Evolutionary conservation across 2,113 vertebrate species (phyloP).

Genomic region (Poicephalus gulielmi): DNA sequence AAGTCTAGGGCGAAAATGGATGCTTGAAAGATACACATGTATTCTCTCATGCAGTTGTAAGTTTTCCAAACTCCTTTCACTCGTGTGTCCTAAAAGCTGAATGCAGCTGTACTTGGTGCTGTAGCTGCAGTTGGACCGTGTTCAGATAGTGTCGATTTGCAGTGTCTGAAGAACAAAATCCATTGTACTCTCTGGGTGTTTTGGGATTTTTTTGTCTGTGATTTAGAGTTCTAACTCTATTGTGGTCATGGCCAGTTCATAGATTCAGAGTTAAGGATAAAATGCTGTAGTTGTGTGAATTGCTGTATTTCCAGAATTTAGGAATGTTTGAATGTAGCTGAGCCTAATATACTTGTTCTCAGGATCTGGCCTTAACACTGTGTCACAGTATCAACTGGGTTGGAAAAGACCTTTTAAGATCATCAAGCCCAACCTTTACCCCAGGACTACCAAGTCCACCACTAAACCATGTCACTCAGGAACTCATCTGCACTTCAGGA

Average conservation of each 20-base stretch:
- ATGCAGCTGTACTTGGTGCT: background rate
- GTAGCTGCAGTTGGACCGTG: background rate
- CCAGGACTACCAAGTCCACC: background rate
- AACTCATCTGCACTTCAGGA: background rate
- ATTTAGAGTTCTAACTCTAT: background rate
- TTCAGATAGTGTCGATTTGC: background rate
- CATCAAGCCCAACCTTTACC: background rate
- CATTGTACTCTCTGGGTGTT: fast-evolving
- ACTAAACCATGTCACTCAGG: background rate
- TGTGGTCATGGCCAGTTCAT: background rate
- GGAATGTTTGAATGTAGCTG: background rate
- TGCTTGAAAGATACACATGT: background rate
- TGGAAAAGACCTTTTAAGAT: background rate
- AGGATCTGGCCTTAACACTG: background rate
- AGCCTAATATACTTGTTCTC: background rate
- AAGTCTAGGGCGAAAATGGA: background rate
- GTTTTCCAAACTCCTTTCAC: background rate
- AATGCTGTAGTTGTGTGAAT: background rate
- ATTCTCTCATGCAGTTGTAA: background rate
- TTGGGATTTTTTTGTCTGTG: background rate
- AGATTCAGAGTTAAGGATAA: background rate
- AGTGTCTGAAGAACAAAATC: background rate
- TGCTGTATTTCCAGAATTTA: background rate
- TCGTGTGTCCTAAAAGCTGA: background rate
- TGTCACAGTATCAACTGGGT: background rate